Evolutionary conservation across 2,113 vertebrate genomes (phyloP), one percentile per base, ranked within the genome.

Genomic region (Aldabrachelys gigantea): DNA sequence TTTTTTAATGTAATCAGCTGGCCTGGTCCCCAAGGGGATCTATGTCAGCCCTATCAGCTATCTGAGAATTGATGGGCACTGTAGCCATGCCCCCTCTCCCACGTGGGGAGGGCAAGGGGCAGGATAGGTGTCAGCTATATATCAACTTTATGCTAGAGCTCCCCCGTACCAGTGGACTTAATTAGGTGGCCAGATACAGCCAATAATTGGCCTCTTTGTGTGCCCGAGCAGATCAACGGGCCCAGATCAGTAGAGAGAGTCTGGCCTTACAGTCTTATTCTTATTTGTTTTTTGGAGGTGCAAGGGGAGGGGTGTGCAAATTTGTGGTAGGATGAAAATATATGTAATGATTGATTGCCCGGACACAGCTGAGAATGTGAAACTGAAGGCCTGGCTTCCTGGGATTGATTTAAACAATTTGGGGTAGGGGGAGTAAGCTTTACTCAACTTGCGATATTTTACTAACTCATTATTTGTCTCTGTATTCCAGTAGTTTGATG

Each of bases 391-490:
- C 69, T 72, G 31, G 16, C 38, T 75, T 76, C 38, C 38, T 76
- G 11, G 22, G 24, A 5, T 89, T 0, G 1, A 69, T 89, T 62
- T 57, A 84, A 82, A 82, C 50, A 89, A 19, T 0, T 0, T n/a
- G 88, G 86, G 12, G 41, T 78, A 38, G 72, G 50, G 53, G 56
- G 65, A 57, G 14, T 47, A 65, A 35, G 16, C 54, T 91, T 72
- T 76, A 76, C 31, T 49, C 21, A 50, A 38, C 1, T 2, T 44
- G 27, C 22, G 2, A 7, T 78, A 31, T 82, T 87, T 88, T 90
- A 72, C 2, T 38, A 1, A 0, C 7, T 35, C 17, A 5, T 3
- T 22, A 52, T 3, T 89, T 86, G 47, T n/a, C 62, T 82, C 0
- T 0, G 62, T 59, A 2, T 49, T 59, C 22, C 59, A 69, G 87